Evolutionary conservation across 92 coral and sea anemone species (phyloP).

Genomic region (Bergia sp.): DNA sequence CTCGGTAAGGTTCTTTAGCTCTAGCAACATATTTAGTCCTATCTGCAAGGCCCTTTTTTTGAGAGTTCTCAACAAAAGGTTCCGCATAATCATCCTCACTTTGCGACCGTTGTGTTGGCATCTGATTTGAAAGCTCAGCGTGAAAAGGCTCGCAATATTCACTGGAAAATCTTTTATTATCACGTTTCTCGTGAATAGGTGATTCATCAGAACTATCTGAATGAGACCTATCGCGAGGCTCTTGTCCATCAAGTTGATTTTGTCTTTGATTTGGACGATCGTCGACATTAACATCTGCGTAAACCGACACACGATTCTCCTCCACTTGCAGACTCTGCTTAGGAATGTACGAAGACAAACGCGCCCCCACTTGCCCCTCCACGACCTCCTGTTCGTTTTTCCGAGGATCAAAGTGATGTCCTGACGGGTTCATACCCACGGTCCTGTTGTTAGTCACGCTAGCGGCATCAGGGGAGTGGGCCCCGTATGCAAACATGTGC

Average conservation of each 20-base stretch:
- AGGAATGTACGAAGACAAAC: conserved; percentile 34
- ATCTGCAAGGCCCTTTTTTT: not conserved
- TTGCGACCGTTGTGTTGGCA: not conserved
- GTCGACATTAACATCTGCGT: not conserved
- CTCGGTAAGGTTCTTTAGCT: not conserved
- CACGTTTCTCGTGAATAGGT: not conserved
- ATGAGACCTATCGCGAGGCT: not conserved
- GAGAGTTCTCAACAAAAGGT: not conserved
- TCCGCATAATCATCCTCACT: not conserved
- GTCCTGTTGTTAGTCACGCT: not conserved
- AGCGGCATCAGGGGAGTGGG: conserved; percentile 44
- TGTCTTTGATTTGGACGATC: not conserved
- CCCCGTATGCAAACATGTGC: conserved; percentile 74
- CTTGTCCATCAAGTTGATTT: not conserved
- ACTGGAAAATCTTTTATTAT: not conserved
- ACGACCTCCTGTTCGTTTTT: conserved; percentile 8
- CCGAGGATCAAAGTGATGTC: not conserved
- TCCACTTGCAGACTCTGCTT: conserved; percentile 43
- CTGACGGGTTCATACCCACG: conserved; percentile 42
- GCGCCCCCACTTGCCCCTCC: conserved; percentile 26
- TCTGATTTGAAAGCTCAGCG: not conserved
- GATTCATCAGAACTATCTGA: not conserved
- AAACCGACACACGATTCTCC: not conserved
- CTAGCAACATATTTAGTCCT: not conserved
- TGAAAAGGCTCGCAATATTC: not conserved